Conservation (phyloP, 2,797 vertebrate genomes). For the Chelon auratus region DNA sequence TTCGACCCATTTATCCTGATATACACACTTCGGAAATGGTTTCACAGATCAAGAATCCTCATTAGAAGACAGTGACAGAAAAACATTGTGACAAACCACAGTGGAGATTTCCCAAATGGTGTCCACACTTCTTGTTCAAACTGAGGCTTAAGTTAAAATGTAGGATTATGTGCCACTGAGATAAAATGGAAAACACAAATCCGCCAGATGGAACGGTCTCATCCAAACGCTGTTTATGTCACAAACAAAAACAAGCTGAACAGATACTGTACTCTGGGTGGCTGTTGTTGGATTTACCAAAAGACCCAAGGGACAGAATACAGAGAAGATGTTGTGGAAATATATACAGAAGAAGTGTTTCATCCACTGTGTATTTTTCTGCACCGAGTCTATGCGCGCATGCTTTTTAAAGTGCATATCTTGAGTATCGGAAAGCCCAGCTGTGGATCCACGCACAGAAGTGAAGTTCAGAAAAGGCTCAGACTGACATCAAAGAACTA, state of each 20-base stretch:
- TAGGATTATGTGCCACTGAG: slow-evolving; percentile 50
- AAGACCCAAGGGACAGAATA: slow-evolving; percentile 6
- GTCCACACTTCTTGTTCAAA: slow-evolving; percentile 10
- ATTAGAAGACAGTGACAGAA: slow-evolving; percentile 22
- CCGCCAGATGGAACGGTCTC: slow-evolving; percentile 60
- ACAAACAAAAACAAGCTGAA: slow-evolving; percentile 42
- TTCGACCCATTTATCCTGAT: slow-evolving; percentile 12
- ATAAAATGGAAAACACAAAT: slow-evolving; percentile 55
- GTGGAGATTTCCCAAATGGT: slow-evolving; percentile 34
- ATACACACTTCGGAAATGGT: slow-evolving; percentile 13
- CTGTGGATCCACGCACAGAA: slow-evolving; percentile 9
- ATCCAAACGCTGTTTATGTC: slow-evolving; percentile 43
- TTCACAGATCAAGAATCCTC: slow-evolving; percentile 24
- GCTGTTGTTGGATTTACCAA: slow-evolving; percentile 30
- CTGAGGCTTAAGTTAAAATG: slow-evolving; percentile 48
- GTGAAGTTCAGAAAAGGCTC: slow-evolving; percentile 6
- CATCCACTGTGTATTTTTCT: neutral
- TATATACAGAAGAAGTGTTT: slow-evolving; percentile 6
- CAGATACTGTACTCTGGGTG: slow-evolving; percentile 25
- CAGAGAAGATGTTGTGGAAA: slow-evolving; percentile 18
- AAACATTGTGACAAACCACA: slow-evolving; percentile 35
- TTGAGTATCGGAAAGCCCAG: neutral
- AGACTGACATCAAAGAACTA: too few relatives aligned
- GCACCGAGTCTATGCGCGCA: slow-evolving; percentile 6
- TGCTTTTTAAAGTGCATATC: neutral